Percentiles rank a stretch among this genome's conserved stretches.
Evolutionary conservation across 2,797 vertebrate species (phyloP).

Genomic region (Phataginus tricuspis): DNA sequence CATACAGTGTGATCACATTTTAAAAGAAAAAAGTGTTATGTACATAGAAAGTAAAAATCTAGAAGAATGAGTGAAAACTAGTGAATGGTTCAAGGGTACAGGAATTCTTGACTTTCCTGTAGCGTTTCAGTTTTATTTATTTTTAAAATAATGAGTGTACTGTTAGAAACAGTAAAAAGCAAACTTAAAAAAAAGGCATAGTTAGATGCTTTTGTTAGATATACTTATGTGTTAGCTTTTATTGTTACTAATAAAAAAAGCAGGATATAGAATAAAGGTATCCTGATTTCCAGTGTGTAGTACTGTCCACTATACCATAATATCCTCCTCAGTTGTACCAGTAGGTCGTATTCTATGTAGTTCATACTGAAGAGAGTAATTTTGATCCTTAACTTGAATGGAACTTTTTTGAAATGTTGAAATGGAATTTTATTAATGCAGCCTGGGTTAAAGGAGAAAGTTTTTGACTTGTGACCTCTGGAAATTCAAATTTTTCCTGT

Average conservation of each 20-base stretch:
- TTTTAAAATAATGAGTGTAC: not conserved
- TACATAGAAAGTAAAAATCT: not conserved
- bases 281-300: too few species aligned
- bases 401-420: constrained; percentile 7
- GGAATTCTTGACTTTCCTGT: not conserved
- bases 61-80: not conserved
- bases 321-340: not conserved
- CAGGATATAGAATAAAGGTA: not conserved
- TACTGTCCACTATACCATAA: not conserved
- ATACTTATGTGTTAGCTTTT: not conserved
- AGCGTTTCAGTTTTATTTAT: constrained; percentile 2
- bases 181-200: not conserved
- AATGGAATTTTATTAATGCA: constrained; percentile 8
- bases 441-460: not conserved
- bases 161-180: constrained; percentile 12
- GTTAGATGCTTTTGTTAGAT: not conserved
- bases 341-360: not conserved
- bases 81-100: not conserved
- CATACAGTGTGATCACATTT: not conserved
- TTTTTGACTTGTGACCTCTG: not conserved
- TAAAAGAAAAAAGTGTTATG: not conserved
- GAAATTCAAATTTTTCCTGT: not conserved
- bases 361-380: not conserved
- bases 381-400: constrained; percentile 6
- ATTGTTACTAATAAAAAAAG: not conserved